These are phyloP conservation scores for Phortica variegata DNA, from an alignment of 1,140 invertebrate genomes.

Conservation along the genomic window DNA sequence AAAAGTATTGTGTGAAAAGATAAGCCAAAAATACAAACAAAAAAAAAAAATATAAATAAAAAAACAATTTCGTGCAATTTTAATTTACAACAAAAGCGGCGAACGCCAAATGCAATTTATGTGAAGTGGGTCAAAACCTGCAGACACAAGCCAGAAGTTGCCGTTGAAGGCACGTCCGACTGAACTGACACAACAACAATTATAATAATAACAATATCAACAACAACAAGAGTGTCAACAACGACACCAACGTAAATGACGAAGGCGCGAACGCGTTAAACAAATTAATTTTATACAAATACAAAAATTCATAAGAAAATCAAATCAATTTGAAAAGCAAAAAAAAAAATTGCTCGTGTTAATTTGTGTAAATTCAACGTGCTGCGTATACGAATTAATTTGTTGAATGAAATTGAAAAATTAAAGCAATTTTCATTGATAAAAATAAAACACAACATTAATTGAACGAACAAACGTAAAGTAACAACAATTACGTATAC, in stretches of 20 bases:
- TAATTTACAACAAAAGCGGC: conserved; percentile 19
- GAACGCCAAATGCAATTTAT: conserved; percentile 17
- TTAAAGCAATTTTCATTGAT: conserved; percentile 38
- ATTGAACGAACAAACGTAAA: no score
- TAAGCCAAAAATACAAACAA: conserved; percentile 17
- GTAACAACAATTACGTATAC: conserved; percentile 24
- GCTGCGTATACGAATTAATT: no score
- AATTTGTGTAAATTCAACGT: no score
- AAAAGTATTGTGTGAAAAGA: conserved; percentile 12
- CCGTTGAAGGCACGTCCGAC: conserved; percentile 17
- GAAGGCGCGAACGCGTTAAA: conserved; percentile 10
- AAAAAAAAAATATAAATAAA: conserved; percentile 3
- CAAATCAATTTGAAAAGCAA: conserved; percentile 7
- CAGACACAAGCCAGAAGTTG: conserved; percentile 2
- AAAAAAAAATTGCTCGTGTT: conserved; percentile 3
- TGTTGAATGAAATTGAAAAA: not conserved
- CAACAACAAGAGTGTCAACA: no score
- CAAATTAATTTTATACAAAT: conserved; percentile 7
- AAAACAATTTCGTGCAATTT: conserved; percentile 20
- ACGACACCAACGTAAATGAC: no score
- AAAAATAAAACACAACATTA: conserved; percentile 32
- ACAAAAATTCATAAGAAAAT: not conserved
- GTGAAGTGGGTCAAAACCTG: conserved; percentile 32
- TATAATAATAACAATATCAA: no score
- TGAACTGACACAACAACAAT: no score